These are phyloP conservation scores for Ochlodes sylvanus DNA, from an alignment of 2,888 invertebrate genomes.

Conservation along the genomic window DNA sequence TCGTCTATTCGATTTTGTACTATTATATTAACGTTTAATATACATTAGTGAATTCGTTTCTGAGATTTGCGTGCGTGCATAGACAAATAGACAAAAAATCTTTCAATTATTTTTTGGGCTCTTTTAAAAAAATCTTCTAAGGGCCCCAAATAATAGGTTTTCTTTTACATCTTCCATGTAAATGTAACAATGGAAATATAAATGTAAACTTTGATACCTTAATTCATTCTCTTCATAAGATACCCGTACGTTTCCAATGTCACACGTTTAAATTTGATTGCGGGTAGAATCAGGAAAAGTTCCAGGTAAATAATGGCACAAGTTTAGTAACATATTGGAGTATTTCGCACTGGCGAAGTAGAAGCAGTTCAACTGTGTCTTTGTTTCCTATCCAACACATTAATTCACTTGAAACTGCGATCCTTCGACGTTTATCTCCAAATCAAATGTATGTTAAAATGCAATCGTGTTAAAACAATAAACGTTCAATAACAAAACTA, in stretches of 20 bases:
- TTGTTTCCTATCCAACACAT: constrained; percentile 42
- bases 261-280: constrained; percentile 1
- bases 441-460: constrained; percentile 15
- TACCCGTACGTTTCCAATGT: neutral
- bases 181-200: neutral
- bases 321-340: constrained; percentile 18
- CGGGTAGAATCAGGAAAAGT: neutral
- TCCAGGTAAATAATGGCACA: neutral
- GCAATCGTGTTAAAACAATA: neutral
- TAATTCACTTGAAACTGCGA: constrained; percentile 17
- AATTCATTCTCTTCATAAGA: neutral
- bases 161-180: no score
- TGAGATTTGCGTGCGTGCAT: no score
- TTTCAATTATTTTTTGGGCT: no score
- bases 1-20: no score
- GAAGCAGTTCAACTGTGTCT: constrained; percentile 50
- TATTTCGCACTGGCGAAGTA: constrained; percentile 44
- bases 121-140: no score
- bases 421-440: constrained; percentile 39
- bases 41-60: no score
- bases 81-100: no score
- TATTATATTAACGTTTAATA: no score
- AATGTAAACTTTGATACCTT: neutral
- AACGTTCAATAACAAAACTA: no score
- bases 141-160: no score